A percentile compares a stretch with the other conserved stretches of the same genome.
phyloP scores from a whole-genome alignment of 2,797 vertebrate species.

The Rhinogobio ventralis region DNA sequence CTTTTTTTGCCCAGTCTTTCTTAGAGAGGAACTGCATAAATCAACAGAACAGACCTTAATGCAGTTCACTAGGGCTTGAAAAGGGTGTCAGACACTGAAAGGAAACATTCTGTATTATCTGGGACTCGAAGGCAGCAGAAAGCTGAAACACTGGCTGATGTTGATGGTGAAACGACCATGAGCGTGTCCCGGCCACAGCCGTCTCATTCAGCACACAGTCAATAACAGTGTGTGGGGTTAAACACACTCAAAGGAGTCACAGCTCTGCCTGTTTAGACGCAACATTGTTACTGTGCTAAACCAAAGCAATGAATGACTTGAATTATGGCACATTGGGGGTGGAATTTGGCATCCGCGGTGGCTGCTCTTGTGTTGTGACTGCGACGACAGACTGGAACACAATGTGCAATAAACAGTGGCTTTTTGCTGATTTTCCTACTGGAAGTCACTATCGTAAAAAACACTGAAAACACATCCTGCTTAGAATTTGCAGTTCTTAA shows the following conservation, averaged over 20 bases:
- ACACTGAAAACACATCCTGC: neutral
- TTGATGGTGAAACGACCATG: conserved; percentile 23
- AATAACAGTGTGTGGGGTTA: conserved; percentile 28
- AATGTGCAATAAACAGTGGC: neutral
- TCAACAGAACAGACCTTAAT: neutral
- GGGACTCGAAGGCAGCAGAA: neutral
- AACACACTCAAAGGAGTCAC: conserved; percentile 41
- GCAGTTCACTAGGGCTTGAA: neutral
- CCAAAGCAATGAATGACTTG: neutral
- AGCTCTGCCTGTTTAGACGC: neutral
- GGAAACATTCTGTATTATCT: neutral
- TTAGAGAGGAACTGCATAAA: neutral
- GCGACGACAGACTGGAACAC: neutral
- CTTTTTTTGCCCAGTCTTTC: neutral
- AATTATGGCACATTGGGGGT: neutral
- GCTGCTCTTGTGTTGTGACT: conserved; percentile 8
- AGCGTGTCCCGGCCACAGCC: neutral
- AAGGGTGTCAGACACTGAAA: conserved; percentile 18
- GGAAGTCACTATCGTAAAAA: neutral
- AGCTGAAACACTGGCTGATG: conserved; percentile 36
- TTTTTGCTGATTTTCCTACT: neutral
- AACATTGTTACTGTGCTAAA: neutral
- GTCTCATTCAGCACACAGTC: neutral
- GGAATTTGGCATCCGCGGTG: conserved; percentile 10
- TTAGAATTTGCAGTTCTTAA: neutral